A percentile compares a stretch with the other conserved stretches of the same genome.
These are phyloP conservation scores for Drosophila paranaensis DNA, from an alignment of 2,888 invertebrate species.

Conservation along the genomic window DNA sequence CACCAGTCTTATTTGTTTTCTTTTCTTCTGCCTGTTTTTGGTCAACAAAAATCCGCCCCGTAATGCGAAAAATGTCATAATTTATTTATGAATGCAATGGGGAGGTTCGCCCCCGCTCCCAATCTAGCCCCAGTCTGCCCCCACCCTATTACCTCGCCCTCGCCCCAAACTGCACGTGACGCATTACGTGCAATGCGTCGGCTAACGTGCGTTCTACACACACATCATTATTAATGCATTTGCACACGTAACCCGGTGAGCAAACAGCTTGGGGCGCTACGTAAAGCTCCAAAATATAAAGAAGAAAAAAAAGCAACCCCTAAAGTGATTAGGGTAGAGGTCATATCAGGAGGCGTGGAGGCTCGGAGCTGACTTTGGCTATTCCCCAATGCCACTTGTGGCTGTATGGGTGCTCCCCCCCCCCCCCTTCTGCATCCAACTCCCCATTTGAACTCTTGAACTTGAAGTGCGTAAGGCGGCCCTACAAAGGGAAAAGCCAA, in stretches of 20 bases:
- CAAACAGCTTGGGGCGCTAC: slow-evolving; percentile 3
- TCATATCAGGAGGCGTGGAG: not conserved
- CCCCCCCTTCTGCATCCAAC: too few relatives aligned
- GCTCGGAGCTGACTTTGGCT: not conserved
- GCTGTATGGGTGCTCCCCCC: slow-evolving; percentile 27
- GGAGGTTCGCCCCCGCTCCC: not conserved
- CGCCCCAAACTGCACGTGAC: slow-evolving; percentile 59
- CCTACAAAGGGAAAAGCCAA: slow-evolving; percentile 4
- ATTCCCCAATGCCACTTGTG: slow-evolving; percentile 68
- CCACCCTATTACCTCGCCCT: not conserved
- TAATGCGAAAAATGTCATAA: slow-evolving; percentile 47
- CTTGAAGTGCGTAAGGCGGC: slow-evolving; percentile 45
- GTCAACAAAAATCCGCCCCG: slow-evolving; percentile 47
- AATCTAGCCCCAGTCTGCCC: not conserved
- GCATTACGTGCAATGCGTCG: slow-evolving; percentile 69
- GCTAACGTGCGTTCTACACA: slow-evolving; percentile 69
- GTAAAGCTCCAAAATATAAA: slow-evolving; percentile 35
- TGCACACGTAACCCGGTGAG: slow-evolving; percentile 58
- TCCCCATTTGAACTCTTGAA: slow-evolving; percentile 55
- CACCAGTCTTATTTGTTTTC: not conserved
- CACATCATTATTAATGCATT: slow-evolving; percentile 79
- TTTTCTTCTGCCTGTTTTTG: slow-evolving; percentile 16
- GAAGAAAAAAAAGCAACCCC: slow-evolving; percentile 37
- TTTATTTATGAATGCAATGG: slow-evolving; percentile 57
- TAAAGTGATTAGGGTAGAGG: slow-evolving; percentile 11